Evolutionary conservation across 2,113 vertebrate species (phyloP), one percentile per base, ranked within the genome.

Genomic region (Pongo pygmaeus): DNA sequence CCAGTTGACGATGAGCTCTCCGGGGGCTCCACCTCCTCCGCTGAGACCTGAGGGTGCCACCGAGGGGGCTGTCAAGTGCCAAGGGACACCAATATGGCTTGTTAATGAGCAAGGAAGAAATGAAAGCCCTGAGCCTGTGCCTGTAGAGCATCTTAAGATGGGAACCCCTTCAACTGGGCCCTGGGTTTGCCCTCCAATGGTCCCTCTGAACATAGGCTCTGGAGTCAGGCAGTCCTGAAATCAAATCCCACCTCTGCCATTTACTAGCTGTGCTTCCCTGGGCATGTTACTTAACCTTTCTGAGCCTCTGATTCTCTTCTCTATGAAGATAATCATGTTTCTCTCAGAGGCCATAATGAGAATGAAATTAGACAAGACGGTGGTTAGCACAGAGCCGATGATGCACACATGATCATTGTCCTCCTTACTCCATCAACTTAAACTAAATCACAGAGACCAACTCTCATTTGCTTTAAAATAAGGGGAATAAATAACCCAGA

Each of bases 1-100:
- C 99, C 99, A 99, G 96, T 98, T 99, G 91, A 99, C 98, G 40
- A 99, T 99, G 96, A 99, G 99, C 89, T 99, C 99, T 25, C 99
- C 99, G 8, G 98, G 99, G 96, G 99, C 99, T 50, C 99, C 99
- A 72, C 99, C 99, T 25, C 99, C 99, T 85, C 99, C 99, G 16
- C 99, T 98, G 32, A 99, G 99, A 97, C 99, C 99, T 9, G 99
- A 99, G 4, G 99, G 99, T 89, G 99, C 99, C 98, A 99, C 99
- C 0, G 99, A 99, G 1, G 99, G 99, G 92, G 99, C 99, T 99
- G 98, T 64, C 30, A 3, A 72, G 84, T 89, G 93, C 84, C 35
- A 6, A 95, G 59, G 52, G 74, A 96, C 57, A 97, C 48, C 84
- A 67, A 94, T 16, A 30, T 18, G 52, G 67, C 67, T 79, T 32